phyloP scores from a whole-genome alignment of 2,113 vertebrate genomes.

The Hippocampus barbouri region DNA sequence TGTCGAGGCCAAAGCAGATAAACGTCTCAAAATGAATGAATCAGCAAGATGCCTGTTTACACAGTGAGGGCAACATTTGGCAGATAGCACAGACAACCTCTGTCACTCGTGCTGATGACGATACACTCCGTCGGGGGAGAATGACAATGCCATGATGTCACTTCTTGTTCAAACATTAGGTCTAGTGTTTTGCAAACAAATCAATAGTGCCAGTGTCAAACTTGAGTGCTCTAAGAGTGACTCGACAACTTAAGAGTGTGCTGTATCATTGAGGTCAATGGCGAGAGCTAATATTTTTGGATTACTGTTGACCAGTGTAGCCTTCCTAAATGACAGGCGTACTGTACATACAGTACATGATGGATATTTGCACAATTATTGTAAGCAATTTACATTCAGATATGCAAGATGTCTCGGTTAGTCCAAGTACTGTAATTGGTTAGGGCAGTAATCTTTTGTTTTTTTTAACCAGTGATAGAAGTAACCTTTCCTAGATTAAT shows the following conservation, averaged over 20 bases:
- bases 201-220: conserved; percentile 44
- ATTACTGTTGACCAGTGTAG: not conserved
- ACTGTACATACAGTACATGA: not conserved
- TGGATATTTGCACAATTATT: not conserved
- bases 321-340: not conserved
- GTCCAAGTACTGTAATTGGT: not conserved
- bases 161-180: conserved; percentile 24
- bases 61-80: not conserved
- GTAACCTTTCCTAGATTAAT: too few species aligned
- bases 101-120: not conserved
- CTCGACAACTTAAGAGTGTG: conserved; percentile 27
- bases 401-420: not conserved
- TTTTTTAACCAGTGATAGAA: too few species aligned
- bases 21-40: not conserved
- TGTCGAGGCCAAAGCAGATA: not conserved
- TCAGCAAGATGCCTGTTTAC: not conserved
- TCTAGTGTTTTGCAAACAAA: conserved; percentile 43
- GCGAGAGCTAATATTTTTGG: conserved; percentile 4
- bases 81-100: not conserved
- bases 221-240: conserved; percentile 27
- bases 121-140: not conserved
- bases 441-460: not conserved
- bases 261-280: conserved; percentile 38
- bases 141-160: conserved; percentile 10
- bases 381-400: not conserved